Base-by-base conservation (phyloP, 2,888 invertebrate species). In the Dryocosmus kuriphilus region DNA sequence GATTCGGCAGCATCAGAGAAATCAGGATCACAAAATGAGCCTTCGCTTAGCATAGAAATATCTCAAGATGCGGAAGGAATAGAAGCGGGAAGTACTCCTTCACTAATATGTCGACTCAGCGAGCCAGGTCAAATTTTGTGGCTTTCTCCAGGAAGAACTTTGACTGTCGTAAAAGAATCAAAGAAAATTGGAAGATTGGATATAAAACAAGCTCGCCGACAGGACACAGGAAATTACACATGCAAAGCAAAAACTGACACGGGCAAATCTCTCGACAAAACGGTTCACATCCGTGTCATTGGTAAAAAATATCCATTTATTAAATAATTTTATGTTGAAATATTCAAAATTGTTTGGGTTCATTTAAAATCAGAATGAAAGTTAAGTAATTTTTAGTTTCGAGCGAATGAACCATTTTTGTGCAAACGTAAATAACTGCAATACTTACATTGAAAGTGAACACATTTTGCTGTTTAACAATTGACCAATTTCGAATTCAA, bases 171-270 rank as follows among this genome's bases (percentile, higher is more conserved):
- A 65, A 89, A 86, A 78, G 89, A 90, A 71, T 88, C 86, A 11
- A 89, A 90, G 3, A 78, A 83, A 32, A 81, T 78, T 75, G 93
- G 92, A 75, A 93, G 93, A 79, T 89, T 95, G 65, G 92, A 93
- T 79, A 93, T 95, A 81, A 89, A 92, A 61, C 92, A 93, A 85
- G 92, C 94, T 30, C 93, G 92, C 84, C 92, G 94, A 78, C 91
- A 92, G 75, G 94, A 95, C 88, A 92, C 92, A 74, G 95, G 95
- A 32, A 93, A 93, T 86, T 95, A 94, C 86, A 93, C 93, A 0
- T 95, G 95, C 86, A 92, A 92, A 86, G 93, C 93, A 27, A 86
- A 89, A n/a, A 92, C 92, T 57, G 90, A 88, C 75, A 92, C 92
- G 74, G 91, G 91, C 74, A 88, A 88, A 77, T 78, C 85, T 7